A percentile compares a stretch with the other conserved stretches of the same genome.
These are phyloP conservation scores for Macrotis lagotis DNA, from an alignment of 2,113 vertebrate genomes.

Conservation along the genomic window DNA sequence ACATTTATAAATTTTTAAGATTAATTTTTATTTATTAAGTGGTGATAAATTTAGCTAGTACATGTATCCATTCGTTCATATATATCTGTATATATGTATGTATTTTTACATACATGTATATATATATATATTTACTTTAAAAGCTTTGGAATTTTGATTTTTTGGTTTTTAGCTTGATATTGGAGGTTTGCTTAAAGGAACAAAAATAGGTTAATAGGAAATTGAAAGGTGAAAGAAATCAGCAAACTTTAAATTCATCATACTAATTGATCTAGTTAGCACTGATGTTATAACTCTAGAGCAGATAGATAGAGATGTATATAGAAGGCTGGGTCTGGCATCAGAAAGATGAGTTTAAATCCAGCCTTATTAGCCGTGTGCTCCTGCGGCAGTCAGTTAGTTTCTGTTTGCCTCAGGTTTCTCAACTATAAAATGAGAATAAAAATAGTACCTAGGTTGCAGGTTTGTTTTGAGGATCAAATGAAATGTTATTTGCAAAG, in stretches of 20 bases:
- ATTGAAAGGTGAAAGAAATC: neutral
- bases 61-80: no score
- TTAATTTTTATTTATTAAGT: neutral
- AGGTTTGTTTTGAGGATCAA: neutral
- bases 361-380: neutral
- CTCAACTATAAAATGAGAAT: neutral
- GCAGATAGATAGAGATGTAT: neutral
- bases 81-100: no score
- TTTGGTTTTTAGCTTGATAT: neutral
- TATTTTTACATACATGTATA: neutral
- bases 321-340: neutral
- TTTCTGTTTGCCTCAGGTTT: neutral
- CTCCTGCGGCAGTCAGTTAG: neutral
- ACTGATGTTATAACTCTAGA: neutral
- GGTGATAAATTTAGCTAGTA: neutral
- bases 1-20: neutral
- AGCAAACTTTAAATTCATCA: neutral
- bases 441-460: neutral
- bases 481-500: neutral
- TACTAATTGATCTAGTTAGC: neutral
- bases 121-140: neutral
- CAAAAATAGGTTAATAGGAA: neutral
- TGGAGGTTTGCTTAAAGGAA: neutral
- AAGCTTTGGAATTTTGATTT: neutral
- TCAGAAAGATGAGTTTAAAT: neutral